phyloP scores from a whole-genome alignment of 2,888 invertebrate genomes.

The Orthosia gothica region DNA sequence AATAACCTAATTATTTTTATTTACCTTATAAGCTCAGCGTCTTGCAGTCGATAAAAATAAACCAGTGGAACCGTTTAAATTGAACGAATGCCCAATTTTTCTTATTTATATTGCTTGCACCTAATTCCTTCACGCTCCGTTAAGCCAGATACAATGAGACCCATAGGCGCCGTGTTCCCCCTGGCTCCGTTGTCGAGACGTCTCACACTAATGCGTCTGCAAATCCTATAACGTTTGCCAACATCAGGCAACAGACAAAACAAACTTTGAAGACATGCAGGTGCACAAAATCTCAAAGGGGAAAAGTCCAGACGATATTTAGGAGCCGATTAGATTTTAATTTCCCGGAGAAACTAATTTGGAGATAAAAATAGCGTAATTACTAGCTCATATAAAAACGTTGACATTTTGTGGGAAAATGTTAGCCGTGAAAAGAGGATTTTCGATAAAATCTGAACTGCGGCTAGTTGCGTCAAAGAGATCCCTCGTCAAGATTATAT shows the following conservation, averaged over 20 bases:
- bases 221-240: constrained; percentile 57
- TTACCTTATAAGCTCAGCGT: not conserved
- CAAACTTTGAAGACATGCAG: constrained; percentile 34
- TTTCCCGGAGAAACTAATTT: not conserved
- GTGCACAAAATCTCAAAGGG: constrained; percentile 25
- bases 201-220: constrained; percentile 64
- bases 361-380: not conserved
- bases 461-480: constrained; percentile 23
- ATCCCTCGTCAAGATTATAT: constrained; percentile 26
- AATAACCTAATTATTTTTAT: constrained; percentile 9
- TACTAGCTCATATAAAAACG: not conserved
- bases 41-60: constrained; percentile 25
- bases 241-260: constrained; percentile 38
- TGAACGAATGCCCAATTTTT: constrained; percentile 44
- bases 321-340: constrained; percentile 2
- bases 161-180: constrained; percentile 67
- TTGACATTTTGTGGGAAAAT: constrained; percentile 19
- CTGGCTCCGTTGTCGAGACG: constrained; percentile 56
- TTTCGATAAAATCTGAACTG: constrained; percentile 13
- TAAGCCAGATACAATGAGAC: constrained; percentile 67
- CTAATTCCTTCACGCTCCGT: constrained; percentile 63
- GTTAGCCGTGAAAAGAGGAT: not conserved
- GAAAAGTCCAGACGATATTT: constrained; percentile 7
- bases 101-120: constrained; percentile 28
- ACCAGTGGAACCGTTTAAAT: constrained; percentile 34